Base-by-base conservation (phyloP, 1,140 invertebrate species). In the Drosophila albomicans region DNA sequence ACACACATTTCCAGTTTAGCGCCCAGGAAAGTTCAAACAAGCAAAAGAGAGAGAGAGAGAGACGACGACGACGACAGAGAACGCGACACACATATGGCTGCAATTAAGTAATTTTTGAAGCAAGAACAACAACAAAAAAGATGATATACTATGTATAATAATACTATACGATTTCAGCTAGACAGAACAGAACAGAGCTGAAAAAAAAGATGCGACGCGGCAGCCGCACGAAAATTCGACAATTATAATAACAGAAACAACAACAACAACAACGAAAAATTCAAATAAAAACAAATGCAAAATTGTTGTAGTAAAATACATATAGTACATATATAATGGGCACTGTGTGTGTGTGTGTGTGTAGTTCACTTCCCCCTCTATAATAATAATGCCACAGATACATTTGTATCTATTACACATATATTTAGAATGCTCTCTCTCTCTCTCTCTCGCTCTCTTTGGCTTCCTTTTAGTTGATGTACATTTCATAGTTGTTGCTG, bases 41-140 rank as follows among this genome's bases (percentile, higher is more conserved):
- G 57, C 3, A 25, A n/a, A 28, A 28, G 16, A 28, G 28, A 35
- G 49, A 25, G 69, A 28, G 16, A 28, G 28, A 35, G 49, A 25
- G 69, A n/a, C 35, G 13, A 25, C 20, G 38, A 43, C 43, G 13
- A 54, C 48, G 51, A 59, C 45, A 35, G 64, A 6, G 20, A 41
- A 46, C 4, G 25, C 28, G 38, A 46, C 62, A 81, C 81, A 87
- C 84, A 87, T 87, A 80, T 87, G 84, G 84, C 84, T 87, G 84
- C 84, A 87, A 84, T 87, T 87, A 87, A 87, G 84, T 88, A 82
- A 84, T 84, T 82, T 57, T 84, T 82, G 80, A 61, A 82, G 62
- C 77, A 84, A 76, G 59, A 72, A 78, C 56, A 69, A 73, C 20
- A 52, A 49, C 7, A 51, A 56, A 66, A 72, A 69, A 69, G 45